Percentiles rank a stretch among this genome's conserved stretches.
Conservation (phyloP, 92 coral and sea anemone species). For the Phenganax marumi region DNA sequence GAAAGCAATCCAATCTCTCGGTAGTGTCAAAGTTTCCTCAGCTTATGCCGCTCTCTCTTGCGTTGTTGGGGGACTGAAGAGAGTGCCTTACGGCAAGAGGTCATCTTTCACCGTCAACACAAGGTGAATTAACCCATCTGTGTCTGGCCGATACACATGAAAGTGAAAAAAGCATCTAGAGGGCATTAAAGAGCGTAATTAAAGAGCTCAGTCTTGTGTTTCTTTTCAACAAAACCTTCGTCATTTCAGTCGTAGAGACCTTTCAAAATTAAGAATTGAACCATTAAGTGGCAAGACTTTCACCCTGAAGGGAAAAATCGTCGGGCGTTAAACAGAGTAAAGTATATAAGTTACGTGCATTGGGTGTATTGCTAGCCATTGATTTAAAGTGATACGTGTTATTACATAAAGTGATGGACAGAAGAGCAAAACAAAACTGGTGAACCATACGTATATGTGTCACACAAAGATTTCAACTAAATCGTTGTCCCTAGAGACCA, state of each 20-base stretch:
- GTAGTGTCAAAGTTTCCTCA: constrained; percentile 89
- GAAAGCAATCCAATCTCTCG: constrained; percentile 81
- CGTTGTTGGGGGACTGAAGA: constrained; percentile 77
- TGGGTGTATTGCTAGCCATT: too few species aligned
- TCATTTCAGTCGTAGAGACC: too few species aligned
- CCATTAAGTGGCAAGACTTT: too few species aligned
- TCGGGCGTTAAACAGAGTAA: too few species aligned
- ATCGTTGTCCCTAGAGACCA: constrained; percentile 66
- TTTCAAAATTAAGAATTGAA: too few species aligned
- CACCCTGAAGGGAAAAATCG: too few species aligned
- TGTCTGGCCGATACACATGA: not conserved
- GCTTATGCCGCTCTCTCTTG: constrained; percentile 89
- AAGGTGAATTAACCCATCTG: constrained; percentile 54
- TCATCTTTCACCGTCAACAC: constrained; percentile 85
- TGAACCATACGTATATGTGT: not conserved
- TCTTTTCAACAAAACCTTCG: too few species aligned
- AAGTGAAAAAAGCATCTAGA: not conserved
- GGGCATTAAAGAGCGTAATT: too few species aligned
- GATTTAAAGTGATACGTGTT: too few species aligned
- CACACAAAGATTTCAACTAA: not conserved
- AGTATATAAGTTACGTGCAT: too few species aligned
- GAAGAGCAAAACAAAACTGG: not conserved
- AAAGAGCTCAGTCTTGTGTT: too few species aligned
- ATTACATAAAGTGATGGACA: not conserved
- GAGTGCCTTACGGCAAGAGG: constrained; percentile 79